Evolutionary conservation across 2,113 vertebrate genomes (phyloP).

Genomic region (Trichomycterus rosablanca): DNA sequence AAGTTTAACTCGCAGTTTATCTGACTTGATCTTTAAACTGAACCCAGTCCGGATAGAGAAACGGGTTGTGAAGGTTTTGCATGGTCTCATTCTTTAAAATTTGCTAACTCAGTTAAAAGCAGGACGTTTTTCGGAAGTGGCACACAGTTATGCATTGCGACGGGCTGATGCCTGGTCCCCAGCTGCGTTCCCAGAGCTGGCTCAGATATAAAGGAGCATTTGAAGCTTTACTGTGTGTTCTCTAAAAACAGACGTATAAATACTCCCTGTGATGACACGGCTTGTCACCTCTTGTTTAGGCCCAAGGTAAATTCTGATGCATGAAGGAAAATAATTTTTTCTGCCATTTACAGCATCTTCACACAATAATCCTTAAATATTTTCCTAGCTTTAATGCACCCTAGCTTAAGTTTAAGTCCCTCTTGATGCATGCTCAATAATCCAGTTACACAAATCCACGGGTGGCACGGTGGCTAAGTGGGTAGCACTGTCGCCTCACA

Average conservation of each 20-base stretch:
- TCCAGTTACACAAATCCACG: too few species aligned
- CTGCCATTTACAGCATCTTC: background rate
- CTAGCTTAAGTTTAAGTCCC: too few species aligned
- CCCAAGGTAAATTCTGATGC: background rate
- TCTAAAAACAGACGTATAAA: background rate
- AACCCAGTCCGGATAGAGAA: conserved; percentile 51
- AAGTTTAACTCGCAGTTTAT: conserved; percentile 21
- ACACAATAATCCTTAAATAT: too few species aligned
- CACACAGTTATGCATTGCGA: conserved; percentile 11
- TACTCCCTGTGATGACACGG: background rate
- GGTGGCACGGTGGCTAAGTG: too few species aligned
- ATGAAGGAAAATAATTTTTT: background rate
- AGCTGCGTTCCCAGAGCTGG: conserved; percentile 33
- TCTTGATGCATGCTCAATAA: too few species aligned
- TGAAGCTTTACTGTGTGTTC: conserved; percentile 36
- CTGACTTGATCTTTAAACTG: conserved; percentile 35
- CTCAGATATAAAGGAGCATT: conserved; percentile 47
- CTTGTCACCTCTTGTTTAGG: background rate
- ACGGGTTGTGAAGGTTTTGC: conserved; percentile 36
- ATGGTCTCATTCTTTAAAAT: conserved; percentile 11
- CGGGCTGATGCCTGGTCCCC: too few species aligned
- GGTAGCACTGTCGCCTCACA: too few species aligned
- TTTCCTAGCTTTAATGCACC: too few species aligned
- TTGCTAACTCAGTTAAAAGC: conserved; percentile 11
- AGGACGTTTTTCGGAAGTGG: conserved; percentile 14